These are phyloP conservation scores for Sinentomon sp. DNA, from an alignment of 2,888 invertebrate genomes.

Conservation along the genomic window DNA sequence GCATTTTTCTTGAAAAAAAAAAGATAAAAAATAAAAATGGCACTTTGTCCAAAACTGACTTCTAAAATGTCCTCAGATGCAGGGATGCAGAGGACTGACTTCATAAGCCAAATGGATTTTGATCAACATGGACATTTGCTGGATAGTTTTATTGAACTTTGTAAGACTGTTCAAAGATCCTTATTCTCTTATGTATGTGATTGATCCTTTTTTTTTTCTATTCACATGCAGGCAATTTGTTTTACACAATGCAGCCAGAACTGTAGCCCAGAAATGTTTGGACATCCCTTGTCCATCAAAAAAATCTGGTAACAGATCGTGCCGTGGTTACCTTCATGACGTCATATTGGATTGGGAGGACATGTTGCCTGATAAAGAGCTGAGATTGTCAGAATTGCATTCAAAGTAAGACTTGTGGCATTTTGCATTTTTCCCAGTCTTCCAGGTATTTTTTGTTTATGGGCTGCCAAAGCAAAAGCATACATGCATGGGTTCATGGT, in stretches of 20 bases:
- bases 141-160: background rate
- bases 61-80: no score
- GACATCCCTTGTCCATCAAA: slow-evolving; percentile 35
- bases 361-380: slow-evolving; percentile 58
- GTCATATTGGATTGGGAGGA: slow-evolving; percentile 95
- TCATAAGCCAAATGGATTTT: background rate
- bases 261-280: slow-evolving; percentile 47
- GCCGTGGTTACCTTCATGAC: slow-evolving; percentile 63
- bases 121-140: background rate
- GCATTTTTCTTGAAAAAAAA: no score
- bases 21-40: no score
- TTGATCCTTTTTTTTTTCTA: background rate
- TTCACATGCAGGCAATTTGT: slow-evolving; percentile 42
- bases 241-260: slow-evolving; percentile 39
- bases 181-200: slow-evolving; percentile 5
- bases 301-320: slow-evolving; percentile 32
- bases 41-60: no score
- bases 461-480: background rate
- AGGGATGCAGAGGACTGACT: no score
- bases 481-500: no score
- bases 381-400: slow-evolving; percentile 56
- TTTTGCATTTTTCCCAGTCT: background rate
- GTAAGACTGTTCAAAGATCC: background rate
- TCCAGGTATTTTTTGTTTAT: background rate
- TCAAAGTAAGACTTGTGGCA: slow-evolving; percentile 32